Percentiles rank a stretch among this genome's conserved stretches.
Evolutionary conservation across 2,113 vertebrate genomes (phyloP).

Genomic region (Arothron firmamentum): DNA sequence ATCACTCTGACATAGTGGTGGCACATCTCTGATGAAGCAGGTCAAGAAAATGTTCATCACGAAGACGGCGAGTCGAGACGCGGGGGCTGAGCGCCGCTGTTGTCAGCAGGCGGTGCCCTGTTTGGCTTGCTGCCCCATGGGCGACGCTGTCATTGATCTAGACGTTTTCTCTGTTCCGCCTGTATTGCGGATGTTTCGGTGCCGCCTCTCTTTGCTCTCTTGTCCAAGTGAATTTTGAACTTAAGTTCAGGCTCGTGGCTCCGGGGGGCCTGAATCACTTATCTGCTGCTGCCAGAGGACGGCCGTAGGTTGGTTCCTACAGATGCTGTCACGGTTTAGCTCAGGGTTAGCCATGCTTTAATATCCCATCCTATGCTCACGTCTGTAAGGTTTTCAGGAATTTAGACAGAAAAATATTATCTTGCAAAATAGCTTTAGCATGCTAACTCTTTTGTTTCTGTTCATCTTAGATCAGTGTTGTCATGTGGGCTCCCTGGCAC

Average conservation of each 20-base stretch:
- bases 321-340: background rate
- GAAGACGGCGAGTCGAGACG: constrained; percentile 36
- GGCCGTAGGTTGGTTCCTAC: constrained; percentile 6
- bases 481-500: no score
- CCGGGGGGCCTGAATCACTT: constrained; percentile 45
- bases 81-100: constrained; percentile 13
- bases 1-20: constrained; percentile 54
- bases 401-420: background rate
- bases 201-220: constrained; percentile 20
- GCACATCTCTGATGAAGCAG: constrained; percentile 44
- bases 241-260: constrained; percentile 45
- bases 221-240: constrained; percentile 49
- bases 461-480: no score
- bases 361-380: no score
- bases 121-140: constrained; percentile 30
- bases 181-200: constrained; percentile 51
- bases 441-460: no score
- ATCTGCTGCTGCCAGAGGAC: constrained; percentile 44
- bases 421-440: no score
- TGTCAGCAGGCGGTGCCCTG: constrained; percentile 43
- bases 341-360: background rate
- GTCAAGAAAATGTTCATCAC: constrained; percentile 27
- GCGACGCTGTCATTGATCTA: constrained; percentile 34
- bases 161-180: constrained; percentile 38
- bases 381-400: background rate